phyloP scores from a whole-genome alignment of 2,888 invertebrate genomes.

The Rotaria sp. region DNA sequence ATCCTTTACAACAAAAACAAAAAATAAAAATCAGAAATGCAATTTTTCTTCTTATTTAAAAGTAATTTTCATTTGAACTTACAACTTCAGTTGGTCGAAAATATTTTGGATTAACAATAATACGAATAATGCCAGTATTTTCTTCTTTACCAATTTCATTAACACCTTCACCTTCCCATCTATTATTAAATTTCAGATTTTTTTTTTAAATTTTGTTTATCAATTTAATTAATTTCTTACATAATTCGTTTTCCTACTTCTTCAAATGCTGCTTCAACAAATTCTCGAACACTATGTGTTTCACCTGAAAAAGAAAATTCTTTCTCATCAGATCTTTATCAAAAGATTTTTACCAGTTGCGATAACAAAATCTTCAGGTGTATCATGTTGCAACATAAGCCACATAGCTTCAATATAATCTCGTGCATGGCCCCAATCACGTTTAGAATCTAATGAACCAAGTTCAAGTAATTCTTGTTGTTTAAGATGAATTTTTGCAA shows the following conservation, averaged over 20 bases:
- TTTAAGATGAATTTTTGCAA: slow-evolving; percentile 86
- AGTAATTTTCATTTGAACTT: slow-evolving; percentile 44
- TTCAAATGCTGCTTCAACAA: slow-evolving; percentile 82
- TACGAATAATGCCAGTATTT: slow-evolving; percentile 67
- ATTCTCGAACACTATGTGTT: slow-evolving; percentile 81
- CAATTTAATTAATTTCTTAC: background rate
- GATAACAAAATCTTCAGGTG: slow-evolving; percentile 89
- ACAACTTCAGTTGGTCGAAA: slow-evolving; percentile 92
- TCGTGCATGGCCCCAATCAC: slow-evolving; percentile 85
- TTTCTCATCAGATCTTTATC: background rate
- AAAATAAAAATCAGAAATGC: background rate
- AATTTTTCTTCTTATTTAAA: background rate
- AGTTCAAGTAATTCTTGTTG: slow-evolving; percentile 76
- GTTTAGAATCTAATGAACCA: slow-evolving; percentile 84
- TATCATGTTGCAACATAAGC: slow-evolving; percentile 88
- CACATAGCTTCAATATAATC: slow-evolving; percentile 99
- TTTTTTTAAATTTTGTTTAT: background rate
- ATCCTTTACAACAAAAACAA: slow-evolving; percentile 58
- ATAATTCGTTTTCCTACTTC: slow-evolving; percentile 70
- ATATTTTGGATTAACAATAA: slow-evolving; percentile 82
- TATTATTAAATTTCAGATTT: background rate
- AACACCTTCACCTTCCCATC: slow-evolving; percentile 79
- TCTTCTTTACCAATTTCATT: slow-evolving; percentile 74
- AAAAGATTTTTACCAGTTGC: slow-evolving; percentile 78
- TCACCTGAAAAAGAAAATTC: background rate